These are phyloP conservation scores for Oryzias javanicus DNA, from an alignment of 2,113 vertebrate species.

Conservation along the genomic window DNA sequence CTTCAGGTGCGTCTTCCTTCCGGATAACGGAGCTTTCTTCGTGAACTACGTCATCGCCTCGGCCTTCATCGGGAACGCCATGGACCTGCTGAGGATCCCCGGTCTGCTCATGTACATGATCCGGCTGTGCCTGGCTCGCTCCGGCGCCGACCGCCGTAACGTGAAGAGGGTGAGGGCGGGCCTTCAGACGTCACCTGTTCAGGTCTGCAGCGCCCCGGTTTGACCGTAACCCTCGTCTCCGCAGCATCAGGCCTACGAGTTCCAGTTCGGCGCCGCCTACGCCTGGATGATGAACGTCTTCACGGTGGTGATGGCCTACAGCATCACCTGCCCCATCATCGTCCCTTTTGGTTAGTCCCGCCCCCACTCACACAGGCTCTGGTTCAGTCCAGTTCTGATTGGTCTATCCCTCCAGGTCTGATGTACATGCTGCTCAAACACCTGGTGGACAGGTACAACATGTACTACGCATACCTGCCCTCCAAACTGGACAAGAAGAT, in stretches of 20 bases:
- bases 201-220: too few species aligned
- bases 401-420: constrained; percentile 75
- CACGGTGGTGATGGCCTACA: constrained; percentile 98
- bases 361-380: neutral
- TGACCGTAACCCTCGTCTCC: neutral
- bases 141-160: constrained; percentile 90
- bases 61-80: constrained; percentile 96
- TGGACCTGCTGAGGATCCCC: constrained; percentile 94
- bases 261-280: constrained; percentile 95
- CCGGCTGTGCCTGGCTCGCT: constrained; percentile 91
- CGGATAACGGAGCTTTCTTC: constrained; percentile 95
- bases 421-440: constrained; percentile 99
- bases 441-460: constrained; percentile 96
- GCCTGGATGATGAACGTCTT: constrained; percentile 99
- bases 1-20: constrained; percentile 92
- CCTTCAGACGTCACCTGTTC: too few species aligned
- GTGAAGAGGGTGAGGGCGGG: constrained; percentile 86
- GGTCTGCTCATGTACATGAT: constrained; percentile 99
- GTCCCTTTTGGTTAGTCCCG: constrained; percentile 89
- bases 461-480: constrained; percentile 97
- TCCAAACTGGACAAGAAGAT: constrained; percentile 98
- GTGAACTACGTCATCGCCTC: constrained; percentile 98
- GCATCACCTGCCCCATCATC: constrained; percentile 97
- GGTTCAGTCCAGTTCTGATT: neutral
- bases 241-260: constrained; percentile 97